Evolutionary conservation across 1,140 invertebrate genomes (phyloP).

Genomic region (Drosophila punjabiensis): DNA sequence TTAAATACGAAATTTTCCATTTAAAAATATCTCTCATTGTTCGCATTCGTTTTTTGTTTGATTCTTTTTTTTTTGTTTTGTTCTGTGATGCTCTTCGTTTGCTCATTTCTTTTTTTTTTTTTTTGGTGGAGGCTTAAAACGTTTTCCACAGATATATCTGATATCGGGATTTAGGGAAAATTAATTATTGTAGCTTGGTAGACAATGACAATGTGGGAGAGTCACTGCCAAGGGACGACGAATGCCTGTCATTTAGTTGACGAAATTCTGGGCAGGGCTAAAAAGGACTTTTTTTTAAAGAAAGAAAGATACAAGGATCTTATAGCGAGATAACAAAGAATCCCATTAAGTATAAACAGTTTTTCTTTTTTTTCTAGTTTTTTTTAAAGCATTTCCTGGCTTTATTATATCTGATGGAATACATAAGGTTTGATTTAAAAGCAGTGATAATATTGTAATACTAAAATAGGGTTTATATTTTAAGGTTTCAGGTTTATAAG

Average conservation of each 20-base stretch:
- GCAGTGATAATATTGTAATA: background rate
- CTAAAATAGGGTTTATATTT: background rate
- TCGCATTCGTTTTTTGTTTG: conserved; percentile 49
- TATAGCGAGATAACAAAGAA: conserved; percentile 23
- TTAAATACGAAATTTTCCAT: conserved; percentile 80
- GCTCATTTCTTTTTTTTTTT: conserved; percentile 69
- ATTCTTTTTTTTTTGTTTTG: conserved; percentile 22
- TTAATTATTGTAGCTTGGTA: conserved; percentile 71
- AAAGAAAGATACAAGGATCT: conserved; percentile 21
- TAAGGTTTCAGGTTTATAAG: background rate
- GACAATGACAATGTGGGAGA: conserved; percentile 51
- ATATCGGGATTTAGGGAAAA: conserved; percentile 72
- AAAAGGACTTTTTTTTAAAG: conserved; percentile 28
- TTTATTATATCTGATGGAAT: conserved; percentile 4
- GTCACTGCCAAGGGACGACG: conserved; percentile 36
- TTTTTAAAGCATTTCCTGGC: conserved; percentile 6
- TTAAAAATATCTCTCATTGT: conserved; percentile 80
- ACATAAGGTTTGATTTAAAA: conserved; percentile 1
- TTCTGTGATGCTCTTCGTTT: conserved; percentile 39
- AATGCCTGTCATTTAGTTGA: conserved; percentile 66
- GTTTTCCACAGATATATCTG: conserved; percentile 73
- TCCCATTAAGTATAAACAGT: conserved; percentile 42
- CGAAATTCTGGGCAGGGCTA: conserved; percentile 28
- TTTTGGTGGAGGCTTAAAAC: conserved; percentile 52
- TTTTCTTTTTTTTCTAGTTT: conserved; percentile 4